Evolutionary conservation across 2,113 vertebrate genomes (phyloP).

Genomic region (Gambusia holbrooki): DNA sequence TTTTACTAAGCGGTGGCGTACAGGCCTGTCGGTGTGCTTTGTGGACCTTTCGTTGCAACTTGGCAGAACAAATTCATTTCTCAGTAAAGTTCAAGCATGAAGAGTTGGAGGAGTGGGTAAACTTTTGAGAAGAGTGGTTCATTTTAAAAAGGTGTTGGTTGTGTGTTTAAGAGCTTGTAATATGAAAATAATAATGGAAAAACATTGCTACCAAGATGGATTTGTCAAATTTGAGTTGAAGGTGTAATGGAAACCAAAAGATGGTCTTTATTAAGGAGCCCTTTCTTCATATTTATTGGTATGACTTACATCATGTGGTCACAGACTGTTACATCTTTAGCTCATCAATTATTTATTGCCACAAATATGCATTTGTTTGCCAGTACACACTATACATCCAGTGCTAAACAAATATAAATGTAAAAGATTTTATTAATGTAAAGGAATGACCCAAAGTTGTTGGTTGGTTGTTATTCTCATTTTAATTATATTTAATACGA

Average conservation of each 20-base stretch:
- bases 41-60: constrained; percentile 27
- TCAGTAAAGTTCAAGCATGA: constrained; percentile 32
- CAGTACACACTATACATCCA: background rate
- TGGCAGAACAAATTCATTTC: constrained; percentile 59
- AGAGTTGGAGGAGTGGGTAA: constrained; percentile 18
- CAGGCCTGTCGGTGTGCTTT: constrained; percentile 47
- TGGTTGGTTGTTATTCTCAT: constrained; percentile 1
- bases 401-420: background rate
- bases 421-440: background rate
- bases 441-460: background rate
- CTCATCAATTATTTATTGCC: background rate
- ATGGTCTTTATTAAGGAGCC: background rate
- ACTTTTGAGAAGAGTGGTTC: constrained; percentile 60
- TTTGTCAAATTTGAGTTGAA: background rate
- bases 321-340: background rate
- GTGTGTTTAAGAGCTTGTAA: constrained; percentile 4
- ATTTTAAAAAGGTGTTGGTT: constrained; percentile 13
- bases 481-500: constrained; percentile 21
- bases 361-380: background rate
- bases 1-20: constrained; percentile 31
- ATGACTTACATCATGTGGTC: background rate
- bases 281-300: background rate
- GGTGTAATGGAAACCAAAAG: background rate
- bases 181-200: background rate
- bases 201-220: background rate